Conservation (phyloP, 2,888 invertebrate genomes). For the Zygaena filipendulae region DNA sequence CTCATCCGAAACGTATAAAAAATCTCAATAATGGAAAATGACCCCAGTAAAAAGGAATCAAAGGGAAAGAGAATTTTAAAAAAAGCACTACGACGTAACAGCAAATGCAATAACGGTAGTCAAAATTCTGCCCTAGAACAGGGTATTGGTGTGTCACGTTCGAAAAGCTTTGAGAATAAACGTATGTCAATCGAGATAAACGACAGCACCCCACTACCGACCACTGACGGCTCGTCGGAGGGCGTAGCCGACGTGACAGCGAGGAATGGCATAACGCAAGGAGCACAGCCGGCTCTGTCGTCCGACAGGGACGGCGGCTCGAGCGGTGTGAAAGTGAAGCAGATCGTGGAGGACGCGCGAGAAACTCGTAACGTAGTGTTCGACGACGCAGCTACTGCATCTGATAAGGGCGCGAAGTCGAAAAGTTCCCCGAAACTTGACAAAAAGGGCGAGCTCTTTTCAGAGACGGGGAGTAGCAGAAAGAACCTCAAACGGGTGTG, state of each 20-base stretch:
- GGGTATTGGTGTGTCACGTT: constrained; percentile 31
- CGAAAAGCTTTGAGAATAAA: constrained; percentile 46
- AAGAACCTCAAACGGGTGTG: constrained; percentile 51
- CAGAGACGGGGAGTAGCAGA: constrained; percentile 27
- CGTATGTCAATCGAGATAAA: constrained; percentile 30
- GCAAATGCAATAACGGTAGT: constrained; percentile 41
- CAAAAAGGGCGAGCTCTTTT: constrained; percentile 20
- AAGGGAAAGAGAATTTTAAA: constrained; percentile 58
- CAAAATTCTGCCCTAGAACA: constrained; percentile 33
- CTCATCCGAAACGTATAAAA: constrained; percentile 26
- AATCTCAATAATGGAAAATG: constrained; percentile 67
- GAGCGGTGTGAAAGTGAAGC: constrained; percentile 23
- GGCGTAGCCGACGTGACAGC: too few species aligned
- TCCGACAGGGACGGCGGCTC: constrained; percentile 13
- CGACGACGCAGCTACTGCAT: constrained; percentile 22
- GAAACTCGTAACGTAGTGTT: constrained; percentile 33
- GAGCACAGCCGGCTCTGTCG: constrained; percentile 13
- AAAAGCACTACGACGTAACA: constrained; percentile 48
- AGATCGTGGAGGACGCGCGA: constrained; percentile 35
- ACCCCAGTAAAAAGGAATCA: constrained; percentile 54
- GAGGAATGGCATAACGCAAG: not conserved
- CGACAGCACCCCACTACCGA: constrained; percentile 35
- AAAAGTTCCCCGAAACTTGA: constrained; percentile 21
- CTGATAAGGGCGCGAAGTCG: too few species aligned
- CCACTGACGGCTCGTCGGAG: constrained; percentile 36